Conservation (phyloP, 2,113 vertebrate species). For the Zapornia atra region DNA sequence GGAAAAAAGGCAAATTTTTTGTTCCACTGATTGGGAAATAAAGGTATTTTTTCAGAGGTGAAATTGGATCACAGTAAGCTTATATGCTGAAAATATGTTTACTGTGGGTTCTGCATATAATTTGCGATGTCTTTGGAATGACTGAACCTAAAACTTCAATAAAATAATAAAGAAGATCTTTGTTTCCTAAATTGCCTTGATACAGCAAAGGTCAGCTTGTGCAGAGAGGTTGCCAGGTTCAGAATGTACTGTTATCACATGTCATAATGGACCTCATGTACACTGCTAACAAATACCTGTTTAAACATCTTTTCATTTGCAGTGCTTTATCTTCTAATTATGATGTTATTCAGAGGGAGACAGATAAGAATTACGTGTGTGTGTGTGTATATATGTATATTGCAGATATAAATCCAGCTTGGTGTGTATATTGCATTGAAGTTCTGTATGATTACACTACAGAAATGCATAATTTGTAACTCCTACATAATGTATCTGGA, state of each 20-base stretch:
- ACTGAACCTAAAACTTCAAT: neutral
- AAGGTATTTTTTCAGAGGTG: neutral
- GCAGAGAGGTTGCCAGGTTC: neutral
- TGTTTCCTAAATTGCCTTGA: neutral
- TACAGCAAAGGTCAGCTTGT: neutral
- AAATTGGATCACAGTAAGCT: neutral
- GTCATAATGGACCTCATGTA: neutral
- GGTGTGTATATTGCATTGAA: neutral
- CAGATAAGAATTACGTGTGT: neutral
- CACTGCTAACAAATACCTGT: neutral
- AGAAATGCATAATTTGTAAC: slow-evolving; percentile 40
- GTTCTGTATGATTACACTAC: slow-evolving; percentile 12
- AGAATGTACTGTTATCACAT: neutral
- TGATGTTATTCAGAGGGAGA: neutral
- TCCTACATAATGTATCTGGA: slow-evolving; percentile 44
- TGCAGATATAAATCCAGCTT: neutral
- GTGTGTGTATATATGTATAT: neutral
- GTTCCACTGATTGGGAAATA: neutral
- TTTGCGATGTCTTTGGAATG: neutral
- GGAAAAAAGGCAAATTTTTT: neutral
- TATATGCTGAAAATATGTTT: neutral
- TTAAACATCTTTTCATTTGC: neutral
- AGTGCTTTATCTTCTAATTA: neutral
- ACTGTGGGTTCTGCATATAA: neutral
- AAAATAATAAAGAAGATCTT: neutral